Evolutionary conservation across 2,113 vertebrate genomes (phyloP).

Genomic region (Sialia sialis): DNA sequence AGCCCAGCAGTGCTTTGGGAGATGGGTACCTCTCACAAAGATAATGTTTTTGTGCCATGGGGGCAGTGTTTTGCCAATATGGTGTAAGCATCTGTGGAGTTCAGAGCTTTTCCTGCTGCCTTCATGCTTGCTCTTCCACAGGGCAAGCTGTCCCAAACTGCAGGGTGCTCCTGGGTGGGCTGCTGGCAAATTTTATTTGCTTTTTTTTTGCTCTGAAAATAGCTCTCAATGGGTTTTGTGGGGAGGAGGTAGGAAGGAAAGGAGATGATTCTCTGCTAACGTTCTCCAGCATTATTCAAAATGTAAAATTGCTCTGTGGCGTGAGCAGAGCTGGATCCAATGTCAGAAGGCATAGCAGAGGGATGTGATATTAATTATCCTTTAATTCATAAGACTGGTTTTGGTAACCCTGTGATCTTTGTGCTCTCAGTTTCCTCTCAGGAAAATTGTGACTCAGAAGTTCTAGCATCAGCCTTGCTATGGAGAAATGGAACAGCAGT

Average conservation of each 20-base stretch:
- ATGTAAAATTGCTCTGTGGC: background rate
- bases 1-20: background rate
- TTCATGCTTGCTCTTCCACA: background rate
- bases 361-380: background rate
- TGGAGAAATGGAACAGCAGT: background rate
- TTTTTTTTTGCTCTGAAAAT: background rate
- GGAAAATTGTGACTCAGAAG: background rate
- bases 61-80: background rate
- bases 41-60: background rate
- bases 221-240: background rate
- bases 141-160: background rate
- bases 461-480: rapidly evolving
- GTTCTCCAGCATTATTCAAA: background rate
- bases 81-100: background rate
- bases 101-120: background rate
- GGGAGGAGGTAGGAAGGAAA: background rate
- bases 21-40: background rate
- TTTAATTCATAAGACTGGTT: background rate
- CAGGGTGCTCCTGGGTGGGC: background rate
- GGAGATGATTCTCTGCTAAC: background rate
- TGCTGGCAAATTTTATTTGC: background rate
- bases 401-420: background rate
- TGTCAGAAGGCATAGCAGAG: background rate
- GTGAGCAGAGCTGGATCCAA: background rate
- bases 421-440: background rate